Evolutionary conservation across 2,113 vertebrate genomes (phyloP).

Genomic region (Oophaga pumilio): DNA sequence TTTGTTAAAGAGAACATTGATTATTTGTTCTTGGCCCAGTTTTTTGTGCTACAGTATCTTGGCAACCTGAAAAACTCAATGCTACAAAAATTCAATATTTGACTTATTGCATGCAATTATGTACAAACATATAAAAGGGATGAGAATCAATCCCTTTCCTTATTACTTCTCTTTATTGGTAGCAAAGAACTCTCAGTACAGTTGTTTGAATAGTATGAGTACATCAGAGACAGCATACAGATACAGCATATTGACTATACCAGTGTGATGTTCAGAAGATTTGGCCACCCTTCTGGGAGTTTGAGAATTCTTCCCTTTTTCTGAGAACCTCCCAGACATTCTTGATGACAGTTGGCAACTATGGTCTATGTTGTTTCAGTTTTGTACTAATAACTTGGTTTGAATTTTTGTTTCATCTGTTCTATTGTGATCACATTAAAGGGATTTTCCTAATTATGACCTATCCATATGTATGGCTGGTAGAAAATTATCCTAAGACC

Average conservation of each 20-base stretch:
- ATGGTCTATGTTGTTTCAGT: too few relatives aligned
- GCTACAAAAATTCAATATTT: neutral
- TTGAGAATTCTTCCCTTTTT: too few relatives aligned
- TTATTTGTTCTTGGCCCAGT: neutral
- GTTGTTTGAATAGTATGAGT: neutral
- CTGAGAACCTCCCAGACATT: too few relatives aligned
- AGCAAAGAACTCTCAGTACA: neutral
- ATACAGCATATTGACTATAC: neutral
- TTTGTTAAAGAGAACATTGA: neutral
- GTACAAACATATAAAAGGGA: neutral
- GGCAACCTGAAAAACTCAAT: neutral
- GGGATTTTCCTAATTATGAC: too few relatives aligned
- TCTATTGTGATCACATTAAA: too few relatives aligned
- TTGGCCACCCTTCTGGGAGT: neutral
- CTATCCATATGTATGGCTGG: too few relatives aligned
- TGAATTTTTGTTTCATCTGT: too few relatives aligned
- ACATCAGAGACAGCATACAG: neutral
- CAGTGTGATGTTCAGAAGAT: neutral
- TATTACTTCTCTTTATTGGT: neutral
- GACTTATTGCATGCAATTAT: neutral
- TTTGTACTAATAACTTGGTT: too few relatives aligned
- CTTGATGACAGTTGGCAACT: too few relatives aligned
- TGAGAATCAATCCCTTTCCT: neutral
- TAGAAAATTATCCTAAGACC: too few relatives aligned
- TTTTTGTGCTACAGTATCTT: neutral